Percentiles rank a stretch among this genome's conserved stretches.
These are phyloP conservation scores for Spermophilus dauricus DNA, from an alignment of 2,113 vertebrate species.

Conservation along the genomic window DNA sequence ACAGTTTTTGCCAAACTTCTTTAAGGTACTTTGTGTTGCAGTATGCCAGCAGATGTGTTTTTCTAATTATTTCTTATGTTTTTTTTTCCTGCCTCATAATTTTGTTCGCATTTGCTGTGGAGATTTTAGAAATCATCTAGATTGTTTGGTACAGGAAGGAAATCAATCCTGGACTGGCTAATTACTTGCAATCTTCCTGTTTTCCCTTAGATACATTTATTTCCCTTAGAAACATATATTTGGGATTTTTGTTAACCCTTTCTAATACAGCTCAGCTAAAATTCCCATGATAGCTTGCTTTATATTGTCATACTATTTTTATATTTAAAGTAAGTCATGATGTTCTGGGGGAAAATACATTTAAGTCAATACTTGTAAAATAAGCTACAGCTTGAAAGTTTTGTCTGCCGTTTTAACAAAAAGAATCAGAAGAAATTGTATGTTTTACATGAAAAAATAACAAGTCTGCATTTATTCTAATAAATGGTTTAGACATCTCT, in stretches of 20 bases:
- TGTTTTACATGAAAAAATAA: neutral
- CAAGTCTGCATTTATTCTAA: neutral
- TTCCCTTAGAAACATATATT: constrained; percentile 31
- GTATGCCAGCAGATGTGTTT: constrained; percentile 79
- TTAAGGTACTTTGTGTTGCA: constrained; percentile 68
- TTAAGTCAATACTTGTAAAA: neutral
- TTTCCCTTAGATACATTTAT: constrained; percentile 71
- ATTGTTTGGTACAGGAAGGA: constrained; percentile 83
- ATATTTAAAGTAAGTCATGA: neutral
- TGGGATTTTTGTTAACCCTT: constrained; percentile 68
- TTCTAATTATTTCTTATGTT: constrained; percentile 77
- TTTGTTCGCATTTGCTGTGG: constrained; percentile 74
- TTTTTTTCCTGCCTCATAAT: constrained; percentile 71
- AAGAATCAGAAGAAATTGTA: neutral
- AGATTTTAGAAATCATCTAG: constrained; percentile 83
- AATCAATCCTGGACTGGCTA: constrained; percentile 80
- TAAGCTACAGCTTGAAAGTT: neutral
- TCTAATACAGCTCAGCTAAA: neutral
- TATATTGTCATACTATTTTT: neutral
- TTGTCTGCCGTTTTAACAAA: neutral
- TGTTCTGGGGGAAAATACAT: neutral
- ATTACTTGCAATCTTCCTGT: constrained; percentile 74
- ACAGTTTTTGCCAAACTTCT: neutral
- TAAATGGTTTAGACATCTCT: neutral
- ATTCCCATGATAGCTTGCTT: neutral